Evolutionary conservation across 2,888 invertebrate species (phyloP).

Genomic region (Hydriomena furcata): DNA sequence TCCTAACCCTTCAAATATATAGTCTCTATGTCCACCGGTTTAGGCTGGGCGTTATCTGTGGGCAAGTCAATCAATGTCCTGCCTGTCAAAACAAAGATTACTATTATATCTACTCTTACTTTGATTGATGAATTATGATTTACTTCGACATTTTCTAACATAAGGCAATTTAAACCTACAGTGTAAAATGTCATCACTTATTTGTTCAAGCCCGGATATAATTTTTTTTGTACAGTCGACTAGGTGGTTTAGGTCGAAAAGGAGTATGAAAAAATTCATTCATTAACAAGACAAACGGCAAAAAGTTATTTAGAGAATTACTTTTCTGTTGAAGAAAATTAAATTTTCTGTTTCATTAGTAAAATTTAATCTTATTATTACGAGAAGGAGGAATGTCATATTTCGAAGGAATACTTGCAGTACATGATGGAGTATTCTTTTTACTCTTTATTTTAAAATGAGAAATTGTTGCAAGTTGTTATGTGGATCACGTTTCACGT

Average conservation of each 20-base stretch:
- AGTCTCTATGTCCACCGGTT: no score
- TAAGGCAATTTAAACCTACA: not conserved
- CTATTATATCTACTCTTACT: no score
- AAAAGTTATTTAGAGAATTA: constrained; percentile 68
- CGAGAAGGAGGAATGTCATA: constrained; percentile 58
- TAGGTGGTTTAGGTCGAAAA: constrained; percentile 34
- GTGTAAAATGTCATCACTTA: not conserved
- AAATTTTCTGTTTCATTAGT: constrained; percentile 79
- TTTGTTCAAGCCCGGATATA: constrained; percentile 22
- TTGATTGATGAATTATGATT: no score
- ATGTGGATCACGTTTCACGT: no score
- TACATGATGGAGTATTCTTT: constrained; percentile 54
- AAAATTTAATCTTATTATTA: constrained; percentile 78
- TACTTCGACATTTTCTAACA: no score
- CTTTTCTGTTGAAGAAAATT: constrained; percentile 63
- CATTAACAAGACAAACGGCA: constrained; percentile 65
- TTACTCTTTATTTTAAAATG: no score
- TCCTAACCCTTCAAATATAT: no score
- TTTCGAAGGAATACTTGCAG: constrained; percentile 62
- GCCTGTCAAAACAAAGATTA: no score
- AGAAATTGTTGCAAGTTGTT: not conserved
- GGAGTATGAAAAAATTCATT: constrained; percentile 50
- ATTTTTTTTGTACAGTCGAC: constrained; percentile 26
- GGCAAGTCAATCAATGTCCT: no score
- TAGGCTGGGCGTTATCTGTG: no score